phyloP scores from a whole-genome alignment of 2,888 invertebrate genomes.

The Ichneumoninae sp. region DNA sequence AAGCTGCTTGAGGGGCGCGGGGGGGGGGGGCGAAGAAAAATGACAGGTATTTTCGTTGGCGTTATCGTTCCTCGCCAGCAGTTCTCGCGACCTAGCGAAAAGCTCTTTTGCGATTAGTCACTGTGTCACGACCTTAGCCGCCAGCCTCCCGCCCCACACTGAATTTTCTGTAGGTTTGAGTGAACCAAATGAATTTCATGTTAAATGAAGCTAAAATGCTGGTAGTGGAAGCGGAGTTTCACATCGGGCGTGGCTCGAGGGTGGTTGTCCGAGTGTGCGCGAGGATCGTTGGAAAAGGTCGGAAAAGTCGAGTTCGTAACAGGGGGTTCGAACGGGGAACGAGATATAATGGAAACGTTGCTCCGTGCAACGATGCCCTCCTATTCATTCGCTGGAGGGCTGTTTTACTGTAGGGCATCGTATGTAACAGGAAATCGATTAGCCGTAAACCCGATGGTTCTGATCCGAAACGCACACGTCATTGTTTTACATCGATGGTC shows the following conservation, averaged over 20 bases:
- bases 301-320: constrained; percentile 17
- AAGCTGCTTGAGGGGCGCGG: constrained; percentile 38
- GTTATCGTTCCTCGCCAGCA: constrained; percentile 62
- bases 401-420: neutral
- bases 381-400: neutral
- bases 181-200: constrained; percentile 50
- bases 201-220: constrained; percentile 43
- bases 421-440: constrained; percentile 18
- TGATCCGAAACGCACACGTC: neutral
- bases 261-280: constrained; percentile 46
- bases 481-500: neutral
- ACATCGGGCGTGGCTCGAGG: constrained; percentile 47
- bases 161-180: constrained; percentile 2
- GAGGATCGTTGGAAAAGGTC: constrained; percentile 37
- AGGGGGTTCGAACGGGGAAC: constrained; percentile 2
- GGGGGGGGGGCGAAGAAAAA: constrained; percentile 53
- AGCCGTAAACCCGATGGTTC: neutral
- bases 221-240: constrained; percentile 5
- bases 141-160: neutral
- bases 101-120: constrained; percentile 56
- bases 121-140: constrained; percentile 29
- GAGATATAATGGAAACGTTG: constrained; percentile 37
- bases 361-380: neutral
- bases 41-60: constrained; percentile 63
- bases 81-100: constrained; percentile 43